A percentile compares a stretch with the other conserved stretches of the same genome.
Evolutionary conservation across 2,113 vertebrate species (phyloP).

Genomic region (Elachura formosa): DNA sequence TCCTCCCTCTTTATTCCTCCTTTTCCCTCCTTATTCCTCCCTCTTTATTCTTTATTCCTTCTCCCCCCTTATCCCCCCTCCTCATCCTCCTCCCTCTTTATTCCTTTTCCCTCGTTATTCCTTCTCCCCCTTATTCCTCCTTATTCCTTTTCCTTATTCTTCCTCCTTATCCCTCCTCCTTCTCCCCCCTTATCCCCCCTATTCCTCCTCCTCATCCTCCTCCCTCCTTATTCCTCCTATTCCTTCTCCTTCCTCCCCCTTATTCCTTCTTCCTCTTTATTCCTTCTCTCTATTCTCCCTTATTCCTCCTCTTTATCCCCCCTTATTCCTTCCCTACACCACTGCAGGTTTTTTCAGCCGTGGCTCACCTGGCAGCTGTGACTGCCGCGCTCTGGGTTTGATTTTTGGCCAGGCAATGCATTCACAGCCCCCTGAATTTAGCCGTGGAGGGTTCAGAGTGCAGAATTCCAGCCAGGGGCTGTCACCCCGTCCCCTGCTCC

Average conservation of each 20-base stretch:
- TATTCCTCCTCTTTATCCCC: neutral
- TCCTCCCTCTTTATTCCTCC: neutral
- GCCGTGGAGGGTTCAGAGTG: neutral
- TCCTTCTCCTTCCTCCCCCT: neutral
- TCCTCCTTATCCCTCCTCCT: neutral
- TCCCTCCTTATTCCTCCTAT: neutral
- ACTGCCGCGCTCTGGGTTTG: neutral
- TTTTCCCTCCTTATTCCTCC: neutral
- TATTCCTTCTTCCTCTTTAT: too few relatives aligned
- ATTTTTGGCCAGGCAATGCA: neutral
- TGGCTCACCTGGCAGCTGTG: neutral
- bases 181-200: neutral
- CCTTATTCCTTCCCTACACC: neutral
- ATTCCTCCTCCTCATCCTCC: neutral
- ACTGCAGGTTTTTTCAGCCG: neutral
- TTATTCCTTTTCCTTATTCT: neutral
- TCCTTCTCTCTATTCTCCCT: neutral
- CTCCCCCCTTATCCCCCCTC: neutral
- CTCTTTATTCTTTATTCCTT: too few relatives aligned
- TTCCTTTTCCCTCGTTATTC: neutral
- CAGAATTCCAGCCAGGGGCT: neutral
- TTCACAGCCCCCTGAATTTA: neutral
- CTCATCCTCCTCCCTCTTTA: accelerated
- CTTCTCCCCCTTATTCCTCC: neutral
- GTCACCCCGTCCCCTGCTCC: neutral